Conservation (phyloP, 2,888 invertebrate genomes). For the Cataglyphis albicans region DNA sequence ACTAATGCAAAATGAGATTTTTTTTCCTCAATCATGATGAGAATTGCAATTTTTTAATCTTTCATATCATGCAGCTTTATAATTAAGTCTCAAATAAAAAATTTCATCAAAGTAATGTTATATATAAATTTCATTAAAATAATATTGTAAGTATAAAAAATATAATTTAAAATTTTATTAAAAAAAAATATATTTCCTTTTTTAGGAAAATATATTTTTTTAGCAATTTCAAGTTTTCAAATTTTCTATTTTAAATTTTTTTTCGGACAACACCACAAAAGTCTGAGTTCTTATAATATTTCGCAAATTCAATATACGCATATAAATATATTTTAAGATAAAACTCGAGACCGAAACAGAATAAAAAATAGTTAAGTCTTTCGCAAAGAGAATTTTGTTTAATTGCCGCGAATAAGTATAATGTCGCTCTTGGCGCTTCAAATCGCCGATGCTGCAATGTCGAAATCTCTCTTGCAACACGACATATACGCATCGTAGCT, state of each 20-base stretch:
- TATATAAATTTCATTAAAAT: neutral
- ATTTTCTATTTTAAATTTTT: neutral
- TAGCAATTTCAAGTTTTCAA: neutral
- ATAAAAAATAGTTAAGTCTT: neutral
- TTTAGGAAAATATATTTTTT: neutral
- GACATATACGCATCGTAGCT: neutral
- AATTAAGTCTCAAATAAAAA: neutral
- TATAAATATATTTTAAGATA: neutral
- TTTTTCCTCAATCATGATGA: neutral
- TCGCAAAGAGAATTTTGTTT: neutral
- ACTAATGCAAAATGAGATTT: neutral
- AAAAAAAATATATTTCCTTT: neutral
- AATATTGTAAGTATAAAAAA: neutral
- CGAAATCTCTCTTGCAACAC: slow-evolving; percentile 32
- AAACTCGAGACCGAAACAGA: neutral
- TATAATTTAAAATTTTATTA: neutral
- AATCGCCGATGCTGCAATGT: slow-evolving; percentile 19
- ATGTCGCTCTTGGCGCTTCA: neutral
- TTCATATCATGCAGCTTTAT: neutral
- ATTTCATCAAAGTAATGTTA: neutral
- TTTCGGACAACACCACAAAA: neutral
- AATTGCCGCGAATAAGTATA: neutral
- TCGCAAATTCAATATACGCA: neutral
- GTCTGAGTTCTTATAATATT: neutral
- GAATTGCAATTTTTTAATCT: neutral